Conservation (phyloP, 1,140 invertebrate species). For the Drosophila rufa region DNA sequence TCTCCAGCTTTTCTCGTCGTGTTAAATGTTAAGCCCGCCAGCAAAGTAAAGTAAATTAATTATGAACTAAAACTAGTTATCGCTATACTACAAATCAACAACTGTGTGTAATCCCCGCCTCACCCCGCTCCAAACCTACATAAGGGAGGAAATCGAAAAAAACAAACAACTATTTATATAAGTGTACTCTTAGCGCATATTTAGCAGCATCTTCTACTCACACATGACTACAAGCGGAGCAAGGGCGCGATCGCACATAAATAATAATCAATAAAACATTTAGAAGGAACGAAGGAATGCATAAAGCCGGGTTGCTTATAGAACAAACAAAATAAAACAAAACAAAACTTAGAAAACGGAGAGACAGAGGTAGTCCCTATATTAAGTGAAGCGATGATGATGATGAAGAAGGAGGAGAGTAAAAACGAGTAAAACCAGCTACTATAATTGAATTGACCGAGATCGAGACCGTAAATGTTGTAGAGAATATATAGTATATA, state of each 20-base stretch:
- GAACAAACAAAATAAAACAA: conserved; percentile 59
- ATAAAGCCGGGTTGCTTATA: conserved; percentile 70
- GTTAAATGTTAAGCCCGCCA: conserved; percentile 77
- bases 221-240: conserved; percentile 70
- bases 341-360: conserved; percentile 50
- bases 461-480: conserved; percentile 76
- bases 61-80: conserved; percentile 69
- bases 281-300: conserved; percentile 36
- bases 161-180: conserved; percentile 62
- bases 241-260: conserved; percentile 45
- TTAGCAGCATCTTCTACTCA: conserved; percentile 82
- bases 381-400: conserved; percentile 55
- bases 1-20: conserved; percentile 70
- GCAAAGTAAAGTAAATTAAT: conserved; percentile 48
- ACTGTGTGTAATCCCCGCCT: conserved; percentile 61
- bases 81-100: conserved; percentile 47
- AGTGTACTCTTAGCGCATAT: conserved; percentile 80
- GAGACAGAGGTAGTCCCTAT: conserved; percentile 65
- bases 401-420: not conserved
- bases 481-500: conserved; percentile 82
- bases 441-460: conserved; percentile 63
- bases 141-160: conserved; percentile 36
- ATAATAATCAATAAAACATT: conserved; percentile 55
- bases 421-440: conserved; percentile 66
- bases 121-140: conserved; percentile 37